Evolutionary conservation across 2,888 invertebrate species (phyloP).

Genomic region (Tortricodes alternella): DNA sequence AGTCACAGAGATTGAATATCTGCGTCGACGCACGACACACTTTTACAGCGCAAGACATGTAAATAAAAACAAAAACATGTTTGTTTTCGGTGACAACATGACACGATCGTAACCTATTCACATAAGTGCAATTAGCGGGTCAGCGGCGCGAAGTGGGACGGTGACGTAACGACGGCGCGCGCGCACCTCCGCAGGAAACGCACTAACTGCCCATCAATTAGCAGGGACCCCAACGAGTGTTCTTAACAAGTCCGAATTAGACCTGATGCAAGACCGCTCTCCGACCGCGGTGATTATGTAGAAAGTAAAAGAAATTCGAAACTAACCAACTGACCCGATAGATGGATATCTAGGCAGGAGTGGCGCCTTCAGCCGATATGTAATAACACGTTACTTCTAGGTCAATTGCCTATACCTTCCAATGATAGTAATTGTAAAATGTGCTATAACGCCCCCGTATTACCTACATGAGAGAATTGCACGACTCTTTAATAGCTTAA

Average conservation of each 20-base stretch:
- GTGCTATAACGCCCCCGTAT: conserved; percentile 46
- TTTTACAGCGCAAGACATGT: conserved; percentile 57
- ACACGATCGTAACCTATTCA: conserved; percentile 66
- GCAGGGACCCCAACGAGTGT: conserved; percentile 44
- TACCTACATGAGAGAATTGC: conserved; percentile 30
- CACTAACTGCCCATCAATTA: conserved; percentile 54
- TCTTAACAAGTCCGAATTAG: conserved; percentile 34
- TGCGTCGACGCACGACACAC: conserved; percentile 48
- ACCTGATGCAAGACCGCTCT: conserved; percentile 30
- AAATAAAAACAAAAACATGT: conserved; percentile 42
- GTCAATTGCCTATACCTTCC: conserved; percentile 69
- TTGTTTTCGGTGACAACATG: conserved; percentile 56
- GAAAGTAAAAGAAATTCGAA: conserved; percentile 69
- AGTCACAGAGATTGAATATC: conserved; percentile 3
- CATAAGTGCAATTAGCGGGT: conserved; percentile 70
- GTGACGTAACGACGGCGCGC: conserved; percentile 57
- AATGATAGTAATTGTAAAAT: conserved; percentile 63
- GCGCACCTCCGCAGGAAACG: conserved; percentile 44
- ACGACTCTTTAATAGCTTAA: conserved; percentile 40
- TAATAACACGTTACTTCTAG: conserved; percentile 67
- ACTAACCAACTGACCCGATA: conserved; percentile 62
- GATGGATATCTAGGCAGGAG: conserved; percentile 47
- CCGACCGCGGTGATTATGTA: conserved; percentile 48
- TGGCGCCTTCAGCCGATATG: conserved; percentile 53
- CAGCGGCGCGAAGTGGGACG: conserved; percentile 64